Evolutionary conservation across 2,113 vertebrate genomes (phyloP).

Genomic region (Psilopsiagon aymara): DNA sequence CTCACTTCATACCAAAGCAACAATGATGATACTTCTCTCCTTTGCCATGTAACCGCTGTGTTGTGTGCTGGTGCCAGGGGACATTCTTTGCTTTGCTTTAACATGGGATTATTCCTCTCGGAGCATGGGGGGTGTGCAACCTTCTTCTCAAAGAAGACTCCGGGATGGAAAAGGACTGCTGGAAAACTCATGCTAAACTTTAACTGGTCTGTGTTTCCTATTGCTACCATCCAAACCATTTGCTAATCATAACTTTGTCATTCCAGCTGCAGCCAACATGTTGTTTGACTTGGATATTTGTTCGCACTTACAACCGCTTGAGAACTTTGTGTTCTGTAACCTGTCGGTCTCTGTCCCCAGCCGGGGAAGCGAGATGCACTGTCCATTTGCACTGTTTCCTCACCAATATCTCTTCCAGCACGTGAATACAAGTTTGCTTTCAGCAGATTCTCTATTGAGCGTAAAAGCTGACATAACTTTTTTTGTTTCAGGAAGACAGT

Average conservation of each 20-base stretch:
- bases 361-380: constrained; percentile 72
- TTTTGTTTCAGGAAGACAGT: constrained; percentile 66
- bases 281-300: constrained; percentile 70
- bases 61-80: not conserved
- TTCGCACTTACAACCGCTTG: constrained; percentile 73
- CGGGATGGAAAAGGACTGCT: not conserved
- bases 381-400: constrained; percentile 45
- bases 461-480: constrained; percentile 33
- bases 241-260: constrained; percentile 65
- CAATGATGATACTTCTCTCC: not conserved
- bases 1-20: not conserved
- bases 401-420: constrained; percentile 62
- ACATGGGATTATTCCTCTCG: not conserved
- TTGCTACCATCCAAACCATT: constrained; percentile 25
- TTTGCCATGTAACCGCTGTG: accelerated
- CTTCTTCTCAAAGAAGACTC: not conserved
- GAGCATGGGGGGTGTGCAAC: accelerated
- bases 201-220: constrained; percentile 51
- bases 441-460: constrained; percentile 49
- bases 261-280: constrained; percentile 71
- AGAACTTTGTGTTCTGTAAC: constrained; percentile 65
- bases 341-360: constrained; percentile 72
- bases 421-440: constrained; percentile 20
- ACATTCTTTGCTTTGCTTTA: accelerated
- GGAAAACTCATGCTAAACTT: not conserved